A percentile compares a stretch with the other conserved stretches of the same genome.
Conservation (phyloP, 1,140 invertebrate genomes). For the Akabosia matsudoensis region DNA sequence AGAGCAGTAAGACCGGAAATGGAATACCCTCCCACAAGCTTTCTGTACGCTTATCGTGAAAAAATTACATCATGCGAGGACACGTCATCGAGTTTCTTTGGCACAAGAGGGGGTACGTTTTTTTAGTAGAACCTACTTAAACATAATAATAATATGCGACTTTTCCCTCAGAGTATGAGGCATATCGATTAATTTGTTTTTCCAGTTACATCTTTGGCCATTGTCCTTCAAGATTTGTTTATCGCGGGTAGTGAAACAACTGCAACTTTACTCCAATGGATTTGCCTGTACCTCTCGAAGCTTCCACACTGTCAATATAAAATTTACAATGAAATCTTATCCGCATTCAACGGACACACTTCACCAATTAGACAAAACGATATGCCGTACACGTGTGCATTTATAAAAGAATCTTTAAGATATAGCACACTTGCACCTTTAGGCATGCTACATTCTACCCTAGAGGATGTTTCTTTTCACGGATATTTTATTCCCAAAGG, state of each 20-base stretch:
- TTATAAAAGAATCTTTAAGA: conserved; percentile 11
- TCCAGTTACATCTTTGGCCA: conserved; percentile 34
- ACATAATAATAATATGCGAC: conserved; percentile 2
- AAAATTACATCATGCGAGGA: conserved; percentile 22
- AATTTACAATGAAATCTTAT: conserved; percentile 50
- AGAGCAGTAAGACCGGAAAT: neutral
- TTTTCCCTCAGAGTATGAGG: neutral
- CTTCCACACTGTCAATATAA: conserved; percentile 50
- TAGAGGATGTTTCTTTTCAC: conserved; percentile 24
- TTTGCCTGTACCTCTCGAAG: conserved; percentile 48
- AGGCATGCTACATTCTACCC: conserved; percentile 1
- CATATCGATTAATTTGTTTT: neutral
- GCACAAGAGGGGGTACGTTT: conserved; percentile 32
- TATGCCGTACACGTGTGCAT: conserved; percentile 27
- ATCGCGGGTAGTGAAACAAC: conserved; percentile 50
- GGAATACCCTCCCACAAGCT: neutral
- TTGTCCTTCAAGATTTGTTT: conserved; percentile 40
- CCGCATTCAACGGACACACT: conserved; percentile 44
- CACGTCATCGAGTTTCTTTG: conserved; percentile 31
- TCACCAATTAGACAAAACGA: neutral
- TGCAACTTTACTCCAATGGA: conserved; percentile 50
- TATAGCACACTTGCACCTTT: neutral
- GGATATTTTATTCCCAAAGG: conserved; percentile 39
- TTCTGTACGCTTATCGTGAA: conserved; percentile 36
- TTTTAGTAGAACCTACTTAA: neutral